Evolutionary conservation across 2,113 vertebrate genomes (phyloP).

Genomic region (Callorhinus ursinus): DNA sequence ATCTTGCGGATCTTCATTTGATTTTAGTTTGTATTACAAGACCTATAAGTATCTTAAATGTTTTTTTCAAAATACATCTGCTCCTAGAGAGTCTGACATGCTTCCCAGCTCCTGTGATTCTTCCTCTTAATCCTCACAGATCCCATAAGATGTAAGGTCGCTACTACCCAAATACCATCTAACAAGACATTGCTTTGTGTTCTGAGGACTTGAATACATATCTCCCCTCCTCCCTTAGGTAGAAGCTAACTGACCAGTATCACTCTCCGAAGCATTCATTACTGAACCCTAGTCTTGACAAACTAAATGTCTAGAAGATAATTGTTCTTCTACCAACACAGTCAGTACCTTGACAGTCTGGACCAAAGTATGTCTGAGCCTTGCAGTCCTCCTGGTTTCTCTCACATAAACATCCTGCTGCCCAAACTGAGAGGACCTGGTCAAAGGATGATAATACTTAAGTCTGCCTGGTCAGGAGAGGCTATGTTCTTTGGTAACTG

Average conservation of each 20-base stretch:
- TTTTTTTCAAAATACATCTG: not conserved
- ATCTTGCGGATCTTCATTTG: not conserved
- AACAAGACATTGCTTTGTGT: not conserved
- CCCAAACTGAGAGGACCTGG: not conserved
- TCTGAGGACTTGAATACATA: not conserved
- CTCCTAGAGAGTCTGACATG: not conserved
- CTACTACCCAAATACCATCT: not conserved
- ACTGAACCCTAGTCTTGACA: not conserved
- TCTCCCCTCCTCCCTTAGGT: not conserved
- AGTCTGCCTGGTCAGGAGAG: not conserved
- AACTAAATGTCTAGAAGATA: not conserved
- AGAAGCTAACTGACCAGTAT: not conserved
- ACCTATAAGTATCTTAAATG: not conserved
- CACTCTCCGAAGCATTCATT: not conserved
- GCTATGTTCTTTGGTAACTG: not conserved
- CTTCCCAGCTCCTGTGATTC: not conserved
- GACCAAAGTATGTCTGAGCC: not conserved
- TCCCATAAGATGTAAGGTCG: not conserved
- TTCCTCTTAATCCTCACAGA: not conserved
- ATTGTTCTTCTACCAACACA: not conserved
- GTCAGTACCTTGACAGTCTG: not conserved
- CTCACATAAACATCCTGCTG: not conserved
- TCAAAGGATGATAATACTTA: not conserved
- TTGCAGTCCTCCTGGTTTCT: slow-evolving; percentile 17
- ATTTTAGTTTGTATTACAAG: not conserved